phyloP scores from a whole-genome alignment of 2,113 vertebrate genomes.

The Chloropsis hardwickii region DNA sequence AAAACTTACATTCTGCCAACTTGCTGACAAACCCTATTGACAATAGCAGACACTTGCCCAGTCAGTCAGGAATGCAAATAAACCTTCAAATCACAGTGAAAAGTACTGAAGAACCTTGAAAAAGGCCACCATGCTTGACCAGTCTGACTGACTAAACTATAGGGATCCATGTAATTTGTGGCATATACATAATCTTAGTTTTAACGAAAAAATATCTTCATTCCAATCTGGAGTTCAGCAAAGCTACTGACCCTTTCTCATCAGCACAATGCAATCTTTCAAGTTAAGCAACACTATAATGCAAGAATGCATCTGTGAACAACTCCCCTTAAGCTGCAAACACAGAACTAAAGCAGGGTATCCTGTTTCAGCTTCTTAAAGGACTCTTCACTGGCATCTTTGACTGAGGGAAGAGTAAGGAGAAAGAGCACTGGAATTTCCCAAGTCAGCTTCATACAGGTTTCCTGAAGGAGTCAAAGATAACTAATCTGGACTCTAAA shows the following conservation, averaged over 20 bases:
- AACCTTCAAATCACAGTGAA: neutral
- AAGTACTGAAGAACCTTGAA: neutral
- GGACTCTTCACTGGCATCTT: neutral
- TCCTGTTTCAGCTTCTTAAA: neutral
- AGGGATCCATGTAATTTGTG: neutral
- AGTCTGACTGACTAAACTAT: neutral
- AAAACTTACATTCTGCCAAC: conserved; percentile 41
- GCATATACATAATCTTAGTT: neutral
- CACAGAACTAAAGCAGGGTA: neutral
- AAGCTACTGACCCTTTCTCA: neutral
- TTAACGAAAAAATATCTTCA: neutral
- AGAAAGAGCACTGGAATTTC: neutral
- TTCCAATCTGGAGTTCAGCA: neutral
- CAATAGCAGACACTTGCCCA: neutral
- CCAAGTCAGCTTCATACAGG: neutral
- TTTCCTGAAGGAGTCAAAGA: neutral
- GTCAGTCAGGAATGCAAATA: conserved; percentile 35
- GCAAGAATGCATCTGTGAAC: neutral
- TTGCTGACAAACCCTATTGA: conserved; percentile 38
- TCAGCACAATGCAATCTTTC: neutral
- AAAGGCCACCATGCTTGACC: neutral
- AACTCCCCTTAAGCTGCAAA: neutral
- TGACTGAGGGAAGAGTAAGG: neutral
- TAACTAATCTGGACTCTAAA: neutral
- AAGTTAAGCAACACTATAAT: neutral